Evolutionary conservation across 2,797 vertebrate genomes (phyloP).

Genomic region (Pempheris klunzingeri): DNA sequence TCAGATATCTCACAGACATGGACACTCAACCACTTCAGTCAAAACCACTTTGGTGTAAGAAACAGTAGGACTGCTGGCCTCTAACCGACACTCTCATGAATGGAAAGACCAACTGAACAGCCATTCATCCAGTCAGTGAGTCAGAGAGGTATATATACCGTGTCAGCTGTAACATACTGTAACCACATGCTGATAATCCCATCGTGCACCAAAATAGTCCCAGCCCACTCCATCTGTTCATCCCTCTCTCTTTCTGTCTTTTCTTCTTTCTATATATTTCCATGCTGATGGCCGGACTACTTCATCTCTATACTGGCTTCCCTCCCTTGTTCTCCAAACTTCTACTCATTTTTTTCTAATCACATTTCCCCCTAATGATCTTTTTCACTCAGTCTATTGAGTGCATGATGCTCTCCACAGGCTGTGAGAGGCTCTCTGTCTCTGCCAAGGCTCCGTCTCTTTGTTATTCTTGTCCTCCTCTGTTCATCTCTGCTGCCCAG

Average conservation of each 20-base stretch:
- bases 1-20: neutral
- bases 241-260: slow-evolving; percentile 48
- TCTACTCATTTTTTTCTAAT: slow-evolving; percentile 61
- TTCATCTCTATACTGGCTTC: slow-evolving; percentile 38
- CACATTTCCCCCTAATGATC: slow-evolving; percentile 61
- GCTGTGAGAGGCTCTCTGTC: slow-evolving; percentile 58
- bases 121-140: slow-evolving; percentile 51
- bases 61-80: slow-evolving; percentile 1
- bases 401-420: slow-evolving; percentile 58
- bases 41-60: neutral
- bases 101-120: slow-evolving; percentile 38
- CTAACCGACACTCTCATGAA: slow-evolving; percentile 47
- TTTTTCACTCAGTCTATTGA: slow-evolving; percentile 63
- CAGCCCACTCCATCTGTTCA: slow-evolving; percentile 83
- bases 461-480: slow-evolving; percentile 62
- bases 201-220: slow-evolving; percentile 78
- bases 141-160: slow-evolving; percentile 56
- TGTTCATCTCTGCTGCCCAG: slow-evolving; percentile 53
- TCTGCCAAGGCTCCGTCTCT: slow-evolving; percentile 60
- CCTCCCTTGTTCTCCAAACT: slow-evolving; percentile 51
- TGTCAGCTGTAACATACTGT: slow-evolving; percentile 81
- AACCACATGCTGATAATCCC: slow-evolving; percentile 83
- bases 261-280: slow-evolving; percentile 43
- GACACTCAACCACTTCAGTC: neutral
- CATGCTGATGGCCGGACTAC: slow-evolving; percentile 40